Evolutionary conservation across 2,888 invertebrate species (phyloP).

Genomic region (Drosophila incognita): DNA sequence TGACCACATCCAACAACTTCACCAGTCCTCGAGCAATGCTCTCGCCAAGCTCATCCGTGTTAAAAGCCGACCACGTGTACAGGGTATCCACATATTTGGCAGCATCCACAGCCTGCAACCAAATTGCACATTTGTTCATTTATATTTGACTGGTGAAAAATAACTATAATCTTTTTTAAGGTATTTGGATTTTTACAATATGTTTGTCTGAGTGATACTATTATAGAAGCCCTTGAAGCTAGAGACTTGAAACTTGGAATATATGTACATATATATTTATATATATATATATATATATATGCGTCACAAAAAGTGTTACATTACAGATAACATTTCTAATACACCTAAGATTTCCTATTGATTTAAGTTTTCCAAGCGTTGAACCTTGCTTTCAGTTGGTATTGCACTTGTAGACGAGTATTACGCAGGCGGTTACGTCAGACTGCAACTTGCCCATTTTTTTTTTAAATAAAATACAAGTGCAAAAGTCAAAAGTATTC

Average conservation of each 20-base stretch:
- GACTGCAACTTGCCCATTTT: neutral
- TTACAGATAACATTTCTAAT: neutral
- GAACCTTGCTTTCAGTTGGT: neutral
- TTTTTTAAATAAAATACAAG: neutral
- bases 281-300: neutral
- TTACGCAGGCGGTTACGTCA: neutral
- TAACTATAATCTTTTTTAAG: neutral
- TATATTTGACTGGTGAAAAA: neutral
- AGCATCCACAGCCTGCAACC: conserved; percentile 80
- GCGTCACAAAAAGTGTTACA: neutral
- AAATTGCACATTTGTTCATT: neutral
- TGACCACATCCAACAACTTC: conserved; percentile 74
- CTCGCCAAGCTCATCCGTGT: conserved; percentile 83
- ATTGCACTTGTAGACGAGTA: neutral
- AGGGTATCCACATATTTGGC: conserved; percentile 82
- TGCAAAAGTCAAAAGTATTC: conserved; percentile 6
- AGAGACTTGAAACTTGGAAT: neutral
- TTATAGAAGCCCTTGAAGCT: neutral
- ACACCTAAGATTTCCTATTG: neutral
- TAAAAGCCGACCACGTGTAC: conserved; percentile 84
- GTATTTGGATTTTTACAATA: neutral
- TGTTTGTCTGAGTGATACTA: neutral
- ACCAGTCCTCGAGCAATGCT: conserved; percentile 76
- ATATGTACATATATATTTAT: neutral
- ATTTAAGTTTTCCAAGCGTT: neutral